Percentiles rank a stretch among this genome's conserved stretches.
phyloP scores from a whole-genome alignment of 2,113 vertebrate genomes.

The Perca fluviatilis region DNA sequence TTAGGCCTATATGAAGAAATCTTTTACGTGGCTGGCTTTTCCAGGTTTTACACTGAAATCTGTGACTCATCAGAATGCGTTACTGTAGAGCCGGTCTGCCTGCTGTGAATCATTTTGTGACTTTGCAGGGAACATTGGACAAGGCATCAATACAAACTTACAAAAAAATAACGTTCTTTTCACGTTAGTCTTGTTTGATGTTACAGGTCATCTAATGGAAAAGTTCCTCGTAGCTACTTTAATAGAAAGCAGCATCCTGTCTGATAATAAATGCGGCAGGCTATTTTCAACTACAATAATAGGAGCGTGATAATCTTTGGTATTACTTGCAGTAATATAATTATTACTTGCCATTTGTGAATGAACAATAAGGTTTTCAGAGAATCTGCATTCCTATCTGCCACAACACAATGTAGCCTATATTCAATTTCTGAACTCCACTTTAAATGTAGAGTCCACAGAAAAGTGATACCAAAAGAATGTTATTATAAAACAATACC shows the following conservation, averaged over 20 bases:
- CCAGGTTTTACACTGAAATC: no score
- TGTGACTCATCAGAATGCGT: no score
- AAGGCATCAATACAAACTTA: no score
- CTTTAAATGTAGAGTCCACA: slow-evolving; percentile 37
- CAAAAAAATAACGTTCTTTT: no score
- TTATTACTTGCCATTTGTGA: background rate
- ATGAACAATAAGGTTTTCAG: background rate
- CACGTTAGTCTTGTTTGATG: no score
- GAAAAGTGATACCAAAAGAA: slow-evolving; percentile 41
- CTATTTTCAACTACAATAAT: background rate
- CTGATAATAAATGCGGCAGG: background rate
- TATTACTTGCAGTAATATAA: background rate
- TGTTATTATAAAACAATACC: slow-evolving; percentile 60
- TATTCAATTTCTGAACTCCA: slow-evolving; percentile 3
- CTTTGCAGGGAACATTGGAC: no score
- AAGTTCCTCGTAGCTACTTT: background rate
- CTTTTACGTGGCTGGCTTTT: no score
- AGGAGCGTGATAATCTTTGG: background rate
- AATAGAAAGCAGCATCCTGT: background rate
- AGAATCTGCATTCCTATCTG: background rate
- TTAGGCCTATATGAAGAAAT: no score
- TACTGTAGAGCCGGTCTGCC: no score
- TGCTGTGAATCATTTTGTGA: no score
- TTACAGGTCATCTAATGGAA: no score
- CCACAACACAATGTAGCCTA: background rate